Base-by-base conservation (phyloP, 53 echinoderm and acorn worm species). In the Apostichopus leukothele region DNA sequence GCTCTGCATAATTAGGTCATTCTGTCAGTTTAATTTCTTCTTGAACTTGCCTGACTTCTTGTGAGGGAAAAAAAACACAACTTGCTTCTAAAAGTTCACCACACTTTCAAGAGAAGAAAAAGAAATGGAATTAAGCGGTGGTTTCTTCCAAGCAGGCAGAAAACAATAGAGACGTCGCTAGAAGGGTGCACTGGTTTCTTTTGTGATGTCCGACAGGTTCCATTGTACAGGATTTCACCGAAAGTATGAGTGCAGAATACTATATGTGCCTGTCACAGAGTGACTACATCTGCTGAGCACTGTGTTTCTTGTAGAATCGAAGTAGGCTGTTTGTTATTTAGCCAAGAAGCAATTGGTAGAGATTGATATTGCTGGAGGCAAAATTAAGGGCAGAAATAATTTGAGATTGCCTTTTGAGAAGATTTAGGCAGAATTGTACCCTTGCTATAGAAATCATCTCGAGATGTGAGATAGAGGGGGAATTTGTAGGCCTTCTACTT, bases 281-380 rank as follows among this genome's bases (percentile, higher is more conserved):
- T 63, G 63, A 63, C 11, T 16, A 39, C 39, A 39, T 39, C 39
- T 39, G 39, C 14, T 63, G 63, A 12, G 4, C 63, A 61, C 16
- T 63, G 11, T 63, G 63, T 63, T 63, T 63, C 63, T 63, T 11
- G 63, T 16, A 63, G 63, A 16, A 63, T 63, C 12, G 75, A 19
- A 23, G 53, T 50, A 51, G 50, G 79, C 53, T 79, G 19, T 79
- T 16, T 39, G 39, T 39, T 39, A 39, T 39, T 53, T n/a, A 18
- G 79, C 18, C 79, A 79, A 52, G 18, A 79, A 50, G 53, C 79
- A 79, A 79, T 79, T 79, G 19, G 51, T 13, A 79, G n/a, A 77
- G 27, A 77, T 5, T 77, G 77, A 51, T 51, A 77, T 77, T 77
- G 77, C 77, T 77, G 77, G 50, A 52, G 51, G 79, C 79, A 39